Conservation (phyloP, 2,113 vertebrate genomes). For the Carassius auratus region DNA sequence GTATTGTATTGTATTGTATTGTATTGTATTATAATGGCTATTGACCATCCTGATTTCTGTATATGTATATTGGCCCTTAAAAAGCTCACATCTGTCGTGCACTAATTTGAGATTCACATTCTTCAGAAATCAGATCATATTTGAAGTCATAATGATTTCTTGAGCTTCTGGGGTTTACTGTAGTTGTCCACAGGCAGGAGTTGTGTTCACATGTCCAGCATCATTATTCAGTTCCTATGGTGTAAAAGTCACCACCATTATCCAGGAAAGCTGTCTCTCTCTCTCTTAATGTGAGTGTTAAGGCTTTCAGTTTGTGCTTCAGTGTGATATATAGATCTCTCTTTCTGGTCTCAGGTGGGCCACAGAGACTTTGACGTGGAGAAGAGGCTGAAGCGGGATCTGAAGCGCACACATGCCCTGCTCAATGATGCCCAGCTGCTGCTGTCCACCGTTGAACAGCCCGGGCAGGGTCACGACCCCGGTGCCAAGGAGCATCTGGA, state of each 20-base stretch:
- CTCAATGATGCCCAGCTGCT: conserved; percentile 88
- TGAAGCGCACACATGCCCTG: conserved; percentile 87
- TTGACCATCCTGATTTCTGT: background rate
- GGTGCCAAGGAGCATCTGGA: conserved; percentile 79
- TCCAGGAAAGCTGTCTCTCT: background rate
- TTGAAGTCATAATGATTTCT: background rate
- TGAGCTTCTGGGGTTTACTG: background rate
- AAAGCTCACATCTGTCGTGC: background rate
- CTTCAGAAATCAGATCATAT: background rate
- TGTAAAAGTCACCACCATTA: background rate
- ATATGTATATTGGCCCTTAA: background rate
- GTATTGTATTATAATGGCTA: background rate
- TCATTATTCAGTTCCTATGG: background rate
- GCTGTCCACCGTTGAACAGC: conserved; percentile 73
- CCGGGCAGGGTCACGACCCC: conserved; percentile 50
- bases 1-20: background rate
- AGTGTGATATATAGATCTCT: background rate
- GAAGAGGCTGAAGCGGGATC: conserved; percentile 89
- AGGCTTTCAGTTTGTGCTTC: background rate
- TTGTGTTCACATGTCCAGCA: background rate
- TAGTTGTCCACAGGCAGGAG: background rate
- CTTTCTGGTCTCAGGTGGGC: conserved; percentile 80
- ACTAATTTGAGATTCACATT: background rate
- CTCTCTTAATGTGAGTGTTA: background rate
- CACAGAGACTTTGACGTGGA: conserved; percentile 96